Conservation (phyloP, 2,888 invertebrate species). For the Drosophila multiciliata region DNA sequence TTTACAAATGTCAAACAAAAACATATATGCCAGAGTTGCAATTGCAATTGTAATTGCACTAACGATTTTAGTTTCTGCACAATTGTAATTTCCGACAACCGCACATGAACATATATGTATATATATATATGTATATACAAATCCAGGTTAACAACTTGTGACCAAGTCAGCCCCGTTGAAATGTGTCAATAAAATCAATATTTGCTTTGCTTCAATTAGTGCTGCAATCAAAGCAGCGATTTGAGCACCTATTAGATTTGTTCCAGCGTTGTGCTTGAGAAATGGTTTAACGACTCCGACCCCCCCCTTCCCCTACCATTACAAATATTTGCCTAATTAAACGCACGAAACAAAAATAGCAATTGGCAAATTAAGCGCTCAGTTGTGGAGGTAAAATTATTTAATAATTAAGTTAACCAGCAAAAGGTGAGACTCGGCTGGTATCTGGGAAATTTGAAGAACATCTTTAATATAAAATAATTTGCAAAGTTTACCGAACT, state of each 20-base stretch:
- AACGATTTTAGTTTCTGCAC: not conserved
- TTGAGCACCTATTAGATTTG: conserved; percentile 5
- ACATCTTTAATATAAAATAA: not conserved
- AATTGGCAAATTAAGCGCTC: conserved; percentile 22
- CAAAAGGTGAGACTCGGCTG: not conserved
- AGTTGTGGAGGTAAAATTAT: conserved; percentile 17
- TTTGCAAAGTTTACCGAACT: not conserved
- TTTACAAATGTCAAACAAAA: not conserved
- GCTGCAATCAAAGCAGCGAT: conserved; percentile 55
- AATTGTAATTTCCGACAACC: not conserved
- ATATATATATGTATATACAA: not conserved
- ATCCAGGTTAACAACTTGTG: not conserved
- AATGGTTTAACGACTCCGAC: conserved; percentile 9
- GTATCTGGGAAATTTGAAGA: not conserved
- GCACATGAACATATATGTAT: not conserved
- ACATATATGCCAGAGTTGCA: no score
- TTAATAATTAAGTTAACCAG: conserved; percentile 12
- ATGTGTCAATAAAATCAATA: conserved; percentile 71
- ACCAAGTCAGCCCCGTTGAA: conserved; percentile 10
- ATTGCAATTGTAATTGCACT: not conserved
- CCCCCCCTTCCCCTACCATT: not conserved
- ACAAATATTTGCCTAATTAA: conserved; percentile 66
- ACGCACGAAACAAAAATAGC: conserved; percentile 13
- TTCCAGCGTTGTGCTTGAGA: conserved; percentile 20
- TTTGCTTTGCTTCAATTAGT: conserved; percentile 62